Evolutionary conservation across 1,140 invertebrate species (phyloP).

Genomic region (Probaryconus sp.): DNA sequence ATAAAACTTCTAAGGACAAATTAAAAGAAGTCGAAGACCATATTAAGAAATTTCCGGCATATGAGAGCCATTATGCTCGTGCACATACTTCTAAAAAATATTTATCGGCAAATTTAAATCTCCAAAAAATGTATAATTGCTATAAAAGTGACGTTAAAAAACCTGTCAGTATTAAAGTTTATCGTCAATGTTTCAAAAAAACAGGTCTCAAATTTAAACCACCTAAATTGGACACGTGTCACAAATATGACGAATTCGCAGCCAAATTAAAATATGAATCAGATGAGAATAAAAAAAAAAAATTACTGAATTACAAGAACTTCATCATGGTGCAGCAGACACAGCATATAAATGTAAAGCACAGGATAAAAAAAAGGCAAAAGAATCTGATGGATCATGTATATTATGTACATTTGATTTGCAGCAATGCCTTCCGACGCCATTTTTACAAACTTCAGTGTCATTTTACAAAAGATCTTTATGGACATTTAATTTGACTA

Average conservation of each 20-base stretch:
- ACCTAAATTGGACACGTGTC: conserved; percentile 54
- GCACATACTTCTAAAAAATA: conserved; percentile 30
- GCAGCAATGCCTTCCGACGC: conserved; percentile 67
- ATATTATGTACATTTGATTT: conserved; percentile 23
- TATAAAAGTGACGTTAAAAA: conserved; percentile 14
- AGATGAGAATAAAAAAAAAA: conserved; percentile 13
- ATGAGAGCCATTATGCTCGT: conserved; percentile 21
- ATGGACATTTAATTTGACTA: conserved; percentile 72
- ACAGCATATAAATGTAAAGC: conserved; percentile 19
- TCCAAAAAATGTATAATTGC: conserved; percentile 13
- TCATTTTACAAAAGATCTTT: conserved; percentile 69
- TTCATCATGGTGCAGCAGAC: conserved; percentile 31
- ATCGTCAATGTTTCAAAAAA: conserved; percentile 36
- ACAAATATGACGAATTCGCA: conserved; percentile 42
- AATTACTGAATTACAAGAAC: conserved; percentile 27
- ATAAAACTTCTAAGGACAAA: conserved; percentile 10
- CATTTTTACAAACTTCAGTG: conserved; percentile 58
- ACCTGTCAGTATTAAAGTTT: conserved; percentile 33
- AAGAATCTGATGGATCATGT: neutral
- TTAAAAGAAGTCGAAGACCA: conserved; percentile 10
- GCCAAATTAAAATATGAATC: conserved; percentile 33
- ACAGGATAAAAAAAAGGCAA: conserved; percentile 1
- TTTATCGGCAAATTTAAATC: conserved; percentile 7
- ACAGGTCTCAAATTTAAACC: conserved; percentile 51
- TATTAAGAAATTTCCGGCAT: conserved; percentile 29